Percentiles rank a stretch among this genome's conserved stretches.
phyloP scores from a whole-genome alignment of 2,888 invertebrate species.

The Chymomyza amoena region DNA sequence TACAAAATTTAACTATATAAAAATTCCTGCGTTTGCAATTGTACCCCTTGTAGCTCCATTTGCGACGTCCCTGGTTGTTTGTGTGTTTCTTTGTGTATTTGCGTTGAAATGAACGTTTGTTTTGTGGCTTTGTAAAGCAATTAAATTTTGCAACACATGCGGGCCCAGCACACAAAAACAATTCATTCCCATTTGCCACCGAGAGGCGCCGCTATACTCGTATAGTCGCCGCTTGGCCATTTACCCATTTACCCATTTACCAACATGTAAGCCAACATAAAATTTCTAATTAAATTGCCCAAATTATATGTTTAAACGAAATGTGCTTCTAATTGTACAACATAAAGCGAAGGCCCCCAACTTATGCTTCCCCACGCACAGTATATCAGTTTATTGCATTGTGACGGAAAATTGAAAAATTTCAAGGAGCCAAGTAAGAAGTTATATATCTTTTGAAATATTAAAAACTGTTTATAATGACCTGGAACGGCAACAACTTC shows the following conservation, averaged over 20 bases:
- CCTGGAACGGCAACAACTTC: too few species aligned
- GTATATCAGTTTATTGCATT: neutral
- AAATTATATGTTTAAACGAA: slow-evolving; percentile 24
- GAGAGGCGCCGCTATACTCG: slow-evolving; percentile 5
- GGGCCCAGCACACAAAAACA: slow-evolving; percentile 44
- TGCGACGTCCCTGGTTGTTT: neutral
- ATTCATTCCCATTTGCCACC: slow-evolving; percentile 6
- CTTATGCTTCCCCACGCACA: neutral
- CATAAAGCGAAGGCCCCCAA: neutral
- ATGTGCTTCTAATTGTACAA: slow-evolving; percentile 1
- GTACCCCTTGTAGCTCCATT: too few species aligned
- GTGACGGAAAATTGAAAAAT: neutral
- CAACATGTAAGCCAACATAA: slow-evolving; percentile 16
- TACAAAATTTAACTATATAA: too few species aligned
- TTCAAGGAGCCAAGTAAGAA: neutral
- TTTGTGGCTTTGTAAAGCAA: slow-evolving; percentile 71
- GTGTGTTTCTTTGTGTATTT: slow-evolving; percentile 16
- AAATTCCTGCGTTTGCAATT: too few species aligned
- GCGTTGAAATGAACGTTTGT: slow-evolving; percentile 43
- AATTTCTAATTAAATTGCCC: slow-evolving; percentile 55
- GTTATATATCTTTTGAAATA: neutral
- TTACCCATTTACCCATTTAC: neutral
- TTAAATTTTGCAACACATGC: slow-evolving; percentile 72
- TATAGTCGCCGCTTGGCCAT: slow-evolving; percentile 7
- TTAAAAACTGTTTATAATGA: neutral